Evolutionary conservation across 2,113 vertebrate species (phyloP), one percentile per base, ranked within the genome.

Genomic region (Empidonax alnorum): DNA sequence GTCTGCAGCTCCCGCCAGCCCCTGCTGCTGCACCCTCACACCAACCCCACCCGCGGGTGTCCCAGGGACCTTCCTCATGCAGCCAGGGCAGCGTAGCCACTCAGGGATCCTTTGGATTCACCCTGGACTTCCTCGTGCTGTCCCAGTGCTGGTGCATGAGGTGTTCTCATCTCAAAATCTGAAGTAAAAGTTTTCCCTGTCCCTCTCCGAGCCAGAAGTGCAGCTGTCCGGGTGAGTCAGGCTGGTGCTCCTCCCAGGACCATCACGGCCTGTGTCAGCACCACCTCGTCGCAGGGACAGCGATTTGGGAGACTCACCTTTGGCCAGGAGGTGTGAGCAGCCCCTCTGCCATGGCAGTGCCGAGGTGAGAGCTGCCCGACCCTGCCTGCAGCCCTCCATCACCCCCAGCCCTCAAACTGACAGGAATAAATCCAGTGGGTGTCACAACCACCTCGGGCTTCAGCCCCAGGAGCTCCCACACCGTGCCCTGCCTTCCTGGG

Each of bases 201-300:
- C 20, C 35, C 22, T 10, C 28, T 20, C 3, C 55, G 49, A 28
- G 44, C 4, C 73, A 37, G 53, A 59, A 69, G 15, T 3, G 35
- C 19, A 4, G 44, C 12, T 0, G 17, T 9, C 3, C 1, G 56
- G 12, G 62, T 0, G 2, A 53, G 42, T n/a, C 53, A 55, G 33
- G 25, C 8, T 31, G 44, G 15, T 23, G 66, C 5, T 66, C 30
- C 41, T 81, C 16, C 37, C 35, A 8, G 41, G 33, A n/a, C 3
- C 0, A 2, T 20, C 37, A 20, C 41, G 50, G 35, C 13, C 18
- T 53, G 10, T 0, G 0, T 11, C 8, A 4, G 63, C 73, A 21
- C 16, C 50, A 6, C n/a, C 39, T 49, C 1, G 0, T 25, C 0
- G 0, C 47, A 44, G 35, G 47, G 50, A 21, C 33, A 8, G 58